Percentiles rank a stretch among this genome's conserved stretches.
phyloP scores from a whole-genome alignment of 2,113 vertebrate genomes.

The Progne subis region DNA sequence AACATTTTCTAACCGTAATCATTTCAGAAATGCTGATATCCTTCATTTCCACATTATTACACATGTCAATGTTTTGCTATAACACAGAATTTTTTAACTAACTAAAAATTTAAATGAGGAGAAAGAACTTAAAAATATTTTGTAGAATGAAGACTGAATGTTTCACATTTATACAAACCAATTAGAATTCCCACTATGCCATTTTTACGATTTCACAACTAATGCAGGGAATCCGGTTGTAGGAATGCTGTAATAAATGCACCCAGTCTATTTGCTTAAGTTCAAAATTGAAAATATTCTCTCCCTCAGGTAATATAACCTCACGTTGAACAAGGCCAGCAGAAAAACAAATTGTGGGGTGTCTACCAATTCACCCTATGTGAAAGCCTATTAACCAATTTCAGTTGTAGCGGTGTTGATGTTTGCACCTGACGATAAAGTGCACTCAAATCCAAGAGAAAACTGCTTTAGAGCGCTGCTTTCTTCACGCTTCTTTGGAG shows the following conservation, averaged over 20 bases:
- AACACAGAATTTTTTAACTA: not conserved
- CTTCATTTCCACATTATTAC: conserved; percentile 10
- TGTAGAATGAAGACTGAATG: not conserved
- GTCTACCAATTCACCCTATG: not conserved
- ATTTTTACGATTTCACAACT: not conserved
- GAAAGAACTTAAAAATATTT: not conserved
- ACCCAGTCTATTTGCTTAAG: not conserved
- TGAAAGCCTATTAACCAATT: not conserved
- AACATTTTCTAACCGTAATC: not conserved
- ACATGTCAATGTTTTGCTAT: not conserved
- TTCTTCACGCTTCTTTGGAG: not conserved
- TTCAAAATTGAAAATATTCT: not conserved
- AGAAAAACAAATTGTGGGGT: not conserved
- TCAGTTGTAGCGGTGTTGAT: not conserved
- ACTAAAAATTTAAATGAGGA: not conserved
- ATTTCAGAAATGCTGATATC: conserved; percentile 23
- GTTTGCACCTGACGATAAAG: not conserved
- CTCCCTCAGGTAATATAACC: not conserved
- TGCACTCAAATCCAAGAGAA: not conserved
- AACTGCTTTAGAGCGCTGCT: not conserved
- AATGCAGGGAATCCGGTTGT: not conserved
- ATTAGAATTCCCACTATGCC: not conserved
- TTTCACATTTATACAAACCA: not conserved
- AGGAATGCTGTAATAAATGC: rapidly evolving
- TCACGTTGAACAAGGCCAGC: not conserved